Percentiles rank a stretch among this genome's conserved stretches.
Evolutionary conservation across 1,140 invertebrate species (phyloP).

Genomic region (Cecropterus lyciades): DNA sequence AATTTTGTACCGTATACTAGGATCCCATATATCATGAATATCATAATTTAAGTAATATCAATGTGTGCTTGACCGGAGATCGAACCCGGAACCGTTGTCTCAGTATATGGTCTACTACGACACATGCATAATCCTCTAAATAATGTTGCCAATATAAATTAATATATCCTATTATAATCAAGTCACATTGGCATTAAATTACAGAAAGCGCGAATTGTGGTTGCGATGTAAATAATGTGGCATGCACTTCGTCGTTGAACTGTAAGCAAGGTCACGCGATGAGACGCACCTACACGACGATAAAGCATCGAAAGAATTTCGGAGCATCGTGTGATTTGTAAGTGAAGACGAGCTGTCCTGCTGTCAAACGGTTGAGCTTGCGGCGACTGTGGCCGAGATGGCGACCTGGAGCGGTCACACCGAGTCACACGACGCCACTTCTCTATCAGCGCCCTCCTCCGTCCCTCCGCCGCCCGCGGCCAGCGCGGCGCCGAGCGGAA

Average conservation of each 20-base stretch:
- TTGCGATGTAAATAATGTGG: conserved; percentile 23
- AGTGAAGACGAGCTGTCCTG: not conserved
- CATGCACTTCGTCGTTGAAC: conserved; percentile 16
- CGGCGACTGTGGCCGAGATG: conserved; percentile 54
- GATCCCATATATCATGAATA: too few species aligned
- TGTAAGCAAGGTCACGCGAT: conserved; percentile 34
- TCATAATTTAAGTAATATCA: too few species aligned
- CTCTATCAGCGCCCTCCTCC: conserved; percentile 65
- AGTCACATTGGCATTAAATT: not conserved
- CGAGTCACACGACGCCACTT: conserved; percentile 61
- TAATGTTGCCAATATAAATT: too few species aligned
- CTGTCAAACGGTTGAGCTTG: not conserved
- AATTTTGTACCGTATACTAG: too few species aligned
- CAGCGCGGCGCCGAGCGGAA: conserved; percentile 69
- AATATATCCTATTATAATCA: too few species aligned
- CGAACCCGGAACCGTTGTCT: too few species aligned
- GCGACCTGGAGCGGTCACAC: conserved; percentile 59
- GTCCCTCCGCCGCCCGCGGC: conserved; percentile 51
- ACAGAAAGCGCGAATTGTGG: not conserved
- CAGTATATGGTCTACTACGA: too few species aligned
- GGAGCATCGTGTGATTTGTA: conserved; percentile 1
- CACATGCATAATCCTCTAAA: too few species aligned
- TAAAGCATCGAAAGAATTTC: conserved; percentile 49
- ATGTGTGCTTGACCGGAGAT: too few species aligned
- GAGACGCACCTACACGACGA: conserved; percentile 35